Percentiles rank a stretch among this genome's conserved stretches.
Evolutionary conservation across 2,888 invertebrate species (phyloP).

Genomic region (Phaedon cochleariae): DNA sequence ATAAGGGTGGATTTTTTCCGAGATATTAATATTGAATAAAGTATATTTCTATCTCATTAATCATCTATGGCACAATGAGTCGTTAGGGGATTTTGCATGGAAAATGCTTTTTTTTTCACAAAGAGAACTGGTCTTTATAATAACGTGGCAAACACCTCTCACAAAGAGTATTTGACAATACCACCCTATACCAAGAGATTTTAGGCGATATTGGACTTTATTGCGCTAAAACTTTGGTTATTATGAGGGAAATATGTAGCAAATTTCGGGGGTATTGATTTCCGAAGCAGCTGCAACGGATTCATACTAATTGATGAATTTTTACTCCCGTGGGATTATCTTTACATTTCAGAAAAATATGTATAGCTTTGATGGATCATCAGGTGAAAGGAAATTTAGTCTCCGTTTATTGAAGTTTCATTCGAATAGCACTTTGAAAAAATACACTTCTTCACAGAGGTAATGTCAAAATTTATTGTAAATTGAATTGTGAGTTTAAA

Average conservation of each 20-base stretch:
- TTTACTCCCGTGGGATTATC: constrained; percentile 32
- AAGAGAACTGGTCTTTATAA: constrained; percentile 41
- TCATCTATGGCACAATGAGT: constrained; percentile 51
- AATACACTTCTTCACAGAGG: no score
- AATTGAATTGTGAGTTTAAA: no score
- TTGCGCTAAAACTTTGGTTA: constrained; percentile 32
- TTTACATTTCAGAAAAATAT: not conserved
- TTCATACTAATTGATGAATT: constrained; percentile 42
- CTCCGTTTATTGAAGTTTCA: no score
- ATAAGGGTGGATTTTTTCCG: constrained; percentile 33
- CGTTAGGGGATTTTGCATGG: constrained; percentile 56
- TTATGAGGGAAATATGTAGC: constrained; percentile 25
- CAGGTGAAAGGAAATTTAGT: not conserved
- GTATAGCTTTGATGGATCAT: not conserved
- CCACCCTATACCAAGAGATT: constrained; percentile 41
- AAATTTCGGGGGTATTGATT: constrained; percentile 34
- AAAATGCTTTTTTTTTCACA: constrained; percentile 55
- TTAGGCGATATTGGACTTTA: constrained; percentile 42
- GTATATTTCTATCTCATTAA: constrained; percentile 54
- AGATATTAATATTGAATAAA: constrained; percentile 44
- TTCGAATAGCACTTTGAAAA: no score
- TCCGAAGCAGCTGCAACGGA: constrained; percentile 37
- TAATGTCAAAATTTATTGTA: no score
- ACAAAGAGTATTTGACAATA: constrained; percentile 44
- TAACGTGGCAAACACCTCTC: constrained; percentile 35